Evolutionary conservation across 2,797 vertebrate genomes (phyloP).

Genomic region (Morelia viridis): DNA sequence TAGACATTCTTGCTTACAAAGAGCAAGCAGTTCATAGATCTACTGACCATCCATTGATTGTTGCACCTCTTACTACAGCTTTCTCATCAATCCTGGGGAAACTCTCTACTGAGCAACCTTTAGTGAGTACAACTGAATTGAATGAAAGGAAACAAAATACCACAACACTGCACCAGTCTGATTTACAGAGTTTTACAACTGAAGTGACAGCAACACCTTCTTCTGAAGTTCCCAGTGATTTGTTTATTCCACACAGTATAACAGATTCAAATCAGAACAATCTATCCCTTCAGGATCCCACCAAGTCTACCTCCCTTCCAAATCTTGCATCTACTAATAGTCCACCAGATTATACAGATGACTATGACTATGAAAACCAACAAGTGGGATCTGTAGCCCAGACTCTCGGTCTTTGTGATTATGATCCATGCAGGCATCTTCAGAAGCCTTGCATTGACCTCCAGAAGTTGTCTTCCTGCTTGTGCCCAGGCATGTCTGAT

Average conservation of each 20-base stretch:
- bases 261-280: neutral
- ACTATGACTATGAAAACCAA: conserved; percentile 47
- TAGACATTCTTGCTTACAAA: neutral
- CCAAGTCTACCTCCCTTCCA: fast-evolving
- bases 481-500: conserved; percentile 68
- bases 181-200: neutral
- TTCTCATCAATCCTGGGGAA: neutral
- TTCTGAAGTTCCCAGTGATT: neutral
- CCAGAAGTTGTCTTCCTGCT: conserved; percentile 63
- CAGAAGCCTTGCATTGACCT: conserved; percentile 75
- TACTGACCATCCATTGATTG: neutral
- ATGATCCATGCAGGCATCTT: conserved; percentile 77
- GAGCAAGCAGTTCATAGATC: neutral
- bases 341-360: conserved; percentile 38
- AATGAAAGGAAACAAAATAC: conserved; percentile 11
- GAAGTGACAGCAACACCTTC: conserved; percentile 2
- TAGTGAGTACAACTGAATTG: neutral
- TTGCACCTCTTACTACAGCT: fast-evolving
- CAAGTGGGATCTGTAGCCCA: fast-evolving
- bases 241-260: fast-evolving
- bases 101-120: neutral
- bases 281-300: neutral
- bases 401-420: conserved; percentile 60
- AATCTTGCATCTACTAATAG: neutral
- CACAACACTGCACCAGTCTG: conserved; percentile 14